Conservation (phyloP, 1,140 invertebrate species). For the Mamestra configurata region DNA sequence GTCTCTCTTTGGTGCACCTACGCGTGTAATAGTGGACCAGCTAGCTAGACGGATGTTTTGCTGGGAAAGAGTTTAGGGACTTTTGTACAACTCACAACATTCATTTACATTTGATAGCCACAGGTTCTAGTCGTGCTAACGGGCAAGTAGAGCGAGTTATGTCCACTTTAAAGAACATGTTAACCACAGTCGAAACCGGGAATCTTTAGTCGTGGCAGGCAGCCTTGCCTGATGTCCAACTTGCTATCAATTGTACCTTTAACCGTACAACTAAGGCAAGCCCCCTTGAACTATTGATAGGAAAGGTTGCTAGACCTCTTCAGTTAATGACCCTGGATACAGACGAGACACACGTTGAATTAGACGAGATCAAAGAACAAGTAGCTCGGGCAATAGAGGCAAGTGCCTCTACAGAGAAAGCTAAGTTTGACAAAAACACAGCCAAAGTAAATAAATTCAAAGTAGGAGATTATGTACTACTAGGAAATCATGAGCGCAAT, state of each 20-base stretch:
- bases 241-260: slow-evolving; percentile 50
- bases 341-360: slow-evolving; percentile 38
- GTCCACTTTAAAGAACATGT: slow-evolving; percentile 54
- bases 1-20: slow-evolving; percentile 63
- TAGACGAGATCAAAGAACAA: slow-evolving; percentile 48
- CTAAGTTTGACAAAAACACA: slow-evolving; percentile 56
- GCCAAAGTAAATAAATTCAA: slow-evolving; percentile 53
- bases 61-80: slow-evolving; percentile 63
- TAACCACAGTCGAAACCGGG: slow-evolving; percentile 41
- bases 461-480: slow-evolving; percentile 56
- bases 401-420: slow-evolving; percentile 43
- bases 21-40: slow-evolving; percentile 68
- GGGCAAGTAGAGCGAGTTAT: slow-evolving; percentile 71
- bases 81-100: slow-evolving; percentile 63
- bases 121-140: slow-evolving; percentile 57
- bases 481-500: slow-evolving; percentile 61
- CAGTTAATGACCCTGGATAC: slow-evolving; percentile 37
- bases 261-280: slow-evolving; percentile 47
- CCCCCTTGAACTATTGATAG: slow-evolving; percentile 54
- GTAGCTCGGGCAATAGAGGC: slow-evolving; percentile 36
- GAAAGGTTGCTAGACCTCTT: slow-evolving; percentile 54
- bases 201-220: slow-evolving; percentile 51
- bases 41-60: slow-evolving; percentile 69
- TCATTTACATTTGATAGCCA: slow-evolving; percentile 65
- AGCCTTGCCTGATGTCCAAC: slow-evolving; percentile 50